Base-by-base conservation (phyloP, 2,797 vertebrate genomes). In the Parambassis ranga region DNA sequence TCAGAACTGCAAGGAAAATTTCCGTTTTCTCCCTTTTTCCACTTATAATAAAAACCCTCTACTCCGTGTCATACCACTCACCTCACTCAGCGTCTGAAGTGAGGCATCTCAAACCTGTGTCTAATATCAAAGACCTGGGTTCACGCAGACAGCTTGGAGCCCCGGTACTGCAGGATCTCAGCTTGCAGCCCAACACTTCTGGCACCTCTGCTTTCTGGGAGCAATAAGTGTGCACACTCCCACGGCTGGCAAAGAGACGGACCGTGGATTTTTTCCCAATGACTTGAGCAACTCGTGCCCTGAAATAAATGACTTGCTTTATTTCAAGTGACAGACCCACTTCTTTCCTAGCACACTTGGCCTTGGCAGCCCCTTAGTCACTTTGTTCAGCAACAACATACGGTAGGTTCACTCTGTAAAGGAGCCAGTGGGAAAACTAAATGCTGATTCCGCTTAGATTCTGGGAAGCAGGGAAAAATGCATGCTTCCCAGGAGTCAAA, bases 221-320 rank as follows among this genome's bases (percentile, higher is more conserved):
- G 72, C 68, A 82, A 20, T 69, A 73, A 85, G 66, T 80, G 42
- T 76, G 62, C 30, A 23, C 30, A 23, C 65, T 70, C 65, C 70
- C 10, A 27, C 24, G 57, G 71, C 47, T 89, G 88, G 89, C 89
- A 81, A 31, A 26, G 61, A 69, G 56, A 65, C 32, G 38, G 50
- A 57, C 31, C 6, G 9, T 72, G 77, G 84, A 86, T 88, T 76
- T 84, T 87, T 90, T 89, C 80, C 86, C 78, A 81, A 23, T 89
- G 84, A 87, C 86, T 74, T 53, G 53, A 75, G 60, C 65, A 72
- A 74, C 72, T 72, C 39, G 23, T 77, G 67, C 83, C 78, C 59
- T 56, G 52, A 86, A 87, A 89, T 84, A 74, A 90, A 91, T 73
- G 64, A 65, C 70, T 86, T 73, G 36, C 65, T 89, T 91, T 81